Evolutionary conservation across 2,888 invertebrate genomes (phyloP).

Genomic region (Harmothoe impar): DNA sequence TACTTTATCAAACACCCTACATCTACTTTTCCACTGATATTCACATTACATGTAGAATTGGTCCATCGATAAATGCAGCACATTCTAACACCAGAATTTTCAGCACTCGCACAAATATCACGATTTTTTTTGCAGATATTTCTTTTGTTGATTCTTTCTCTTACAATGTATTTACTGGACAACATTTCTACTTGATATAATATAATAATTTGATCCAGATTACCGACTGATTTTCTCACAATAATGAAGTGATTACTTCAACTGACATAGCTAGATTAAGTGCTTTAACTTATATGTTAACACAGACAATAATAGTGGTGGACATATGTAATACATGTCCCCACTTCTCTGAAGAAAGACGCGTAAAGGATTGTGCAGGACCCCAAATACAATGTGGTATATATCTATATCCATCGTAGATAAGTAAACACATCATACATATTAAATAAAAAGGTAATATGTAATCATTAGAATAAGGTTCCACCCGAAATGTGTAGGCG

Average conservation of each 20-base stretch:
- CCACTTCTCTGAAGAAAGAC: too few relatives aligned
- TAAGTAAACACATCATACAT: not conserved
- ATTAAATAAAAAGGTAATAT: not conserved
- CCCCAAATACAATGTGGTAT: not conserved
- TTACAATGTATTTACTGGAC: slow-evolving; percentile 44
- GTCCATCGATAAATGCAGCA: too few relatives aligned
- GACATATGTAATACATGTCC: too few relatives aligned
- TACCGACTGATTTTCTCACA: not conserved
- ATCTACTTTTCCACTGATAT: not conserved
- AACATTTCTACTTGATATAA: not conserved
- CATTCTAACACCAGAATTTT: not conserved
- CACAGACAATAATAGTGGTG: too few relatives aligned
- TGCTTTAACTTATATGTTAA: too few relatives aligned
- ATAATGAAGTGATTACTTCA: too few relatives aligned
- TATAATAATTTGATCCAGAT: not conserved
- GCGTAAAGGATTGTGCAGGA: not conserved
- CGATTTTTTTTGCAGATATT: not conserved
- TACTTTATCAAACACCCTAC: not conserved
- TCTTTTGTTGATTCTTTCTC: not conserved
- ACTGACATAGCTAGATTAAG: too few relatives aligned
- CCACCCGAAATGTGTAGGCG: not conserved
- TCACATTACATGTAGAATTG: not conserved
- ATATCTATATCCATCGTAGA: too few relatives aligned
- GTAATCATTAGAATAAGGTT: not conserved
- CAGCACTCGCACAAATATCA: slow-evolving; percentile 40